phyloP scores from a whole-genome alignment of 2,888 invertebrate genomes.

The Prosopocoilus inquinatus region DNA sequence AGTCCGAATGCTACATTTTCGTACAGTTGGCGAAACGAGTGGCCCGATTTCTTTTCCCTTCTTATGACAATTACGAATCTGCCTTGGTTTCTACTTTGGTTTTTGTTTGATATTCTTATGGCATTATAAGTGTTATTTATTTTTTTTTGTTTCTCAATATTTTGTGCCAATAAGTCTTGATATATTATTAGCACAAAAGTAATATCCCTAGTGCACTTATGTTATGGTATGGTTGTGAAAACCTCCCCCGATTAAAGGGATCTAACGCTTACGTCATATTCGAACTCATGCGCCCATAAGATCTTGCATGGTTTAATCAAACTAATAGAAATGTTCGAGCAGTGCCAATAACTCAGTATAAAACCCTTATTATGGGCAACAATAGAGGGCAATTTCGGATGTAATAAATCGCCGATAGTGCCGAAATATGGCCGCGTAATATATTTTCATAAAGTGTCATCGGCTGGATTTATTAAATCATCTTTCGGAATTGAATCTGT shows the following conservation, averaged over 20 bases:
- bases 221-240: too few species aligned
- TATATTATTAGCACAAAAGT: neutral
- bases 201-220: conserved; percentile 4
- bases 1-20: too few species aligned
- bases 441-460: conserved; percentile 52
- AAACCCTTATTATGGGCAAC: conserved; percentile 31
- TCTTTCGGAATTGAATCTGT: conserved; percentile 45
- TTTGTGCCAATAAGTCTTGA: neutral
- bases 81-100: too few species aligned
- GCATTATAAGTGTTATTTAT: too few species aligned
- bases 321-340: conserved; percentile 46
- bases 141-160: neutral
- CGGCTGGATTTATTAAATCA: conserved; percentile 52
- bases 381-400: conserved; percentile 32
- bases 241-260: conserved; percentile 17
- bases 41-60: too few species aligned
- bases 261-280: conserved; percentile 40
- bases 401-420: conserved; percentile 34
- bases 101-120: too few species aligned
- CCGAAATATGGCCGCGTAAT: conserved; percentile 45
- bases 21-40: too few species aligned
- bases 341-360: conserved; percentile 45
- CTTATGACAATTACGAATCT: too few species aligned
- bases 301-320: conserved; percentile 42
- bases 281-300: conserved; percentile 33